phyloP scores from a whole-genome alignment of 1,140 invertebrate genomes.

The Triops longicaudatus region DNA sequence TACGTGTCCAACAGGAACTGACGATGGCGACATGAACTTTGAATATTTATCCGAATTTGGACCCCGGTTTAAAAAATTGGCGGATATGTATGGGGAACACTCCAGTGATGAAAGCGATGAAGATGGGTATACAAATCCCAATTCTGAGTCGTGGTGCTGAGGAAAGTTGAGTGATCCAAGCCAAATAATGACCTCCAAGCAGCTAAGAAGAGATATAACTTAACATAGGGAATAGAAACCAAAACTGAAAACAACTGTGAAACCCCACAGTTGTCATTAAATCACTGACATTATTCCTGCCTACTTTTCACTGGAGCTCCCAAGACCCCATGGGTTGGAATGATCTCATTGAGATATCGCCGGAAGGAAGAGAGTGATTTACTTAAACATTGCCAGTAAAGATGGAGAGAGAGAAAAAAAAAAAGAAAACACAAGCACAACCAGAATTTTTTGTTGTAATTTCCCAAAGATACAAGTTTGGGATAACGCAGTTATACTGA shows the following conservation, averaged over 20 bases:
- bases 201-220: background rate
- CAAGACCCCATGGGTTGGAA: background rate
- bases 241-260: background rate
- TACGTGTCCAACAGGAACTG: slow-evolving; percentile 58
- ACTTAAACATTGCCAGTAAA: background rate
- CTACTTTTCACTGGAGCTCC: background rate
- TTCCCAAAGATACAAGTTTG: background rate
- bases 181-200: background rate
- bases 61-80: slow-evolving; percentile 88
- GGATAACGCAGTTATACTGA: slow-evolving; percentile 1
- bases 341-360: background rate
- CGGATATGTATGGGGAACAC: slow-evolving; percentile 93
- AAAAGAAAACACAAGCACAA: background rate
- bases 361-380: background rate
- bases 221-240: background rate
- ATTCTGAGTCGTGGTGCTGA: slow-evolving; percentile 29
- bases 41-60: slow-evolving; percentile 95
- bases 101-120: slow-evolving; percentile 65
- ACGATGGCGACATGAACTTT: slow-evolving; percentile 91
- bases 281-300: slow-evolving; percentile 1
- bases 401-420: background rate
- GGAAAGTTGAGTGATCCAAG: slow-evolving; percentile 35
- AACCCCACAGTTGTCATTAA: background rate
- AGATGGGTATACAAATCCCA: slow-evolving; percentile 40
- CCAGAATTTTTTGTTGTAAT: background rate